Evolutionary conservation across 2,113 vertebrate genomes (phyloP), one percentile per base, ranked within the genome.

Genomic region (Chauna torquata): DNA sequence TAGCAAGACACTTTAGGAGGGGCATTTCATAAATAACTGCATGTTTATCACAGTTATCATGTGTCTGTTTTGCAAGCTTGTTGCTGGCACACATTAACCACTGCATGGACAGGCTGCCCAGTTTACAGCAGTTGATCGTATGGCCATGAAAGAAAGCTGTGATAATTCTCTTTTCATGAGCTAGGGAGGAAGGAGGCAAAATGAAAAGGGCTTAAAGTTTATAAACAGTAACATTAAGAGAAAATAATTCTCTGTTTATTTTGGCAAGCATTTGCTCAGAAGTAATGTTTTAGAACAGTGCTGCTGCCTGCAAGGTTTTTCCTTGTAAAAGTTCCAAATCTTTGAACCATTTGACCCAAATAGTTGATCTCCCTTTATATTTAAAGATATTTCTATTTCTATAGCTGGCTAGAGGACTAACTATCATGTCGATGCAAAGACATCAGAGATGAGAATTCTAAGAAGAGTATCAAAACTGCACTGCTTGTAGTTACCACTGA

Each of bases 1-100:
- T 95, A 96, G 91, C 91, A 97, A 94, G 92, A 94, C 94, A 93
- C 91, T 97, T 96, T 94, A 96, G 94, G 93, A 94, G 89, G 95
- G 89, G 84, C 87, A 86, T 88, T 95, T 96, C 96, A 97, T 92
- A 96, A 96, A 97, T 96, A 96, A 96, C 94, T 97, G 70, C 52
- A 44, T 96, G 94, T 94, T 97, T 96, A 96, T 96, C 84, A 92
- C 95, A 96, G 95, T 94, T 96, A 95, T 83, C 95, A 70, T 92
- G 87, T 86, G 84, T 95, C 94, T 91, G 84, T 94, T 97, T 95
- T 91, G 94, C 66, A 92, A 95, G 95, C 78, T 74, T 92, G 84
- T 78, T 27, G 14, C 78, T 92, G 87, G 91, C 75, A 90, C 94
- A 88, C 49, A 68, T 93, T 93, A 96, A 94, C 90, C 90, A 93